These are phyloP conservation scores for Coelopa frigida DNA, from an alignment of 1,140 invertebrate genomes.

Conservation along the genomic window DNA sequence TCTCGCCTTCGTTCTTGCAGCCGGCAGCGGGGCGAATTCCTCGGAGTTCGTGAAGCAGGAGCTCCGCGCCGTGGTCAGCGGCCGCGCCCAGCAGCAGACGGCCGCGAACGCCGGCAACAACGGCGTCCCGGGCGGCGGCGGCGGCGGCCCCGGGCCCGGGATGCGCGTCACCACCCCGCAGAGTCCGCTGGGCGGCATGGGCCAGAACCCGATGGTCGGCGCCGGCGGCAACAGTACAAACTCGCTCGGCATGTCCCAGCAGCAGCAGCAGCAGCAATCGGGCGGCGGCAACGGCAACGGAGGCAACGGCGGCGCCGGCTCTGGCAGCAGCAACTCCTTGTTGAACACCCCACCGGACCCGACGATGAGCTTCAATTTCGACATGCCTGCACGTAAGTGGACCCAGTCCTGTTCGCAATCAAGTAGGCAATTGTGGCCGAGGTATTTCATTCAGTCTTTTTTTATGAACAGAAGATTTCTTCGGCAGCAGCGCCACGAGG, in stretches of 20 bases:
- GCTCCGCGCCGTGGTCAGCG: slow-evolving; percentile 76
- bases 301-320: slow-evolving; percentile 22
- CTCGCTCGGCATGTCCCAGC: slow-evolving; percentile 28
- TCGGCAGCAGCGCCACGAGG: slow-evolving; percentile 37
- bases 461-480: slow-evolving; percentile 28
- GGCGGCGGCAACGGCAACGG: slow-evolving; percentile 8
- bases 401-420: not conserved
- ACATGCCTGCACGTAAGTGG: slow-evolving; percentile 37
- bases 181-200: slow-evolving; percentile 28
- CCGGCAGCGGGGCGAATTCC: slow-evolving; percentile 44
- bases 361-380: slow-evolving; percentile 40
- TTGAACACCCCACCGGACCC: slow-evolving; percentile 39
- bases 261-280: slow-evolving; percentile 18
- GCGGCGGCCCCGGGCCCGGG: slow-evolving; percentile 8
- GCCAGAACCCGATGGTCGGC: slow-evolving; percentile 28
- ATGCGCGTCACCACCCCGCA: slow-evolving; percentile 35
- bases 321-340: slow-evolving; percentile 17
- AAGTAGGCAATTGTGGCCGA: not conserved
- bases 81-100: slow-evolving; percentile 58
- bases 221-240: slow-evolving; percentile 35
- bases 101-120: slow-evolving; percentile 26
- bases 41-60: slow-evolving; percentile 85
- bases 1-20: slow-evolving; percentile 13
- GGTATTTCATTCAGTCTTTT: slow-evolving; percentile 1
- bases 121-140: slow-evolving; percentile 21